These are phyloP conservation scores for Sorex fumeus DNA, from an alignment of 2,113 vertebrate genomes.

Conservation along the genomic window DNA sequence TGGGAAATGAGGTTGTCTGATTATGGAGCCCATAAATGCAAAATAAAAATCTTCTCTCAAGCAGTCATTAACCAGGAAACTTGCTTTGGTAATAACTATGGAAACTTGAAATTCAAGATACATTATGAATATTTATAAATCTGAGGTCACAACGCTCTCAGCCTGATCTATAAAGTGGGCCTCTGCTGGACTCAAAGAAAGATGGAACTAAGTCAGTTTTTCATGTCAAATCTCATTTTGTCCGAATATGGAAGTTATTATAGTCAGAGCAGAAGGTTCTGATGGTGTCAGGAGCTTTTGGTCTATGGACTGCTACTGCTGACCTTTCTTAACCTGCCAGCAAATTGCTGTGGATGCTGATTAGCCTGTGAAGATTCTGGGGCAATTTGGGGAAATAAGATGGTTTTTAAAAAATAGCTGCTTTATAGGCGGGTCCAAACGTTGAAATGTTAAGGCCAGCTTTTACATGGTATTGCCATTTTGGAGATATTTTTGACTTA, in stretches of 20 bases:
- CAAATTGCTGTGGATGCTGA: constrained; percentile 33
- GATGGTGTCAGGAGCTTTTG: constrained; percentile 22
- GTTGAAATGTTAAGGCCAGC: constrained; percentile 36
- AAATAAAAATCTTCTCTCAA: constrained; percentile 40
- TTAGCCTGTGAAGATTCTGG: constrained; percentile 7
- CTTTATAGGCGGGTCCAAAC: background rate
- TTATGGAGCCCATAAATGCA: constrained; percentile 36
- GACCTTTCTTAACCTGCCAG: constrained; percentile 22
- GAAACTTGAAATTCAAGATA: constrained; percentile 56
- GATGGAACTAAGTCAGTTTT: constrained; percentile 59
- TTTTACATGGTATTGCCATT: constrained; percentile 63
- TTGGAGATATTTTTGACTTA: constrained; percentile 50
- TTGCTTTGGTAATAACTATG: constrained; percentile 34
- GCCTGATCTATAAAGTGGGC: background rate
- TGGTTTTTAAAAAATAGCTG: background rate
- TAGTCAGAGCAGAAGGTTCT: background rate
- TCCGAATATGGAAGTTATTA: constrained; percentile 33
- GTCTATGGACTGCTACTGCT: background rate
- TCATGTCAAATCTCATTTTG: constrained; percentile 59
- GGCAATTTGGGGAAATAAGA: background rate
- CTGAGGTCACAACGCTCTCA: constrained; percentile 34
- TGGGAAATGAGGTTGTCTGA: background rate
- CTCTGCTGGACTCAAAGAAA: constrained; percentile 42
- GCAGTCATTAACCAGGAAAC: constrained; percentile 47
- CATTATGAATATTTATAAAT: constrained; percentile 37